Evolutionary conservation across 2,888 invertebrate genomes (phyloP).

Genomic region (Diarsia mendica): DNA sequence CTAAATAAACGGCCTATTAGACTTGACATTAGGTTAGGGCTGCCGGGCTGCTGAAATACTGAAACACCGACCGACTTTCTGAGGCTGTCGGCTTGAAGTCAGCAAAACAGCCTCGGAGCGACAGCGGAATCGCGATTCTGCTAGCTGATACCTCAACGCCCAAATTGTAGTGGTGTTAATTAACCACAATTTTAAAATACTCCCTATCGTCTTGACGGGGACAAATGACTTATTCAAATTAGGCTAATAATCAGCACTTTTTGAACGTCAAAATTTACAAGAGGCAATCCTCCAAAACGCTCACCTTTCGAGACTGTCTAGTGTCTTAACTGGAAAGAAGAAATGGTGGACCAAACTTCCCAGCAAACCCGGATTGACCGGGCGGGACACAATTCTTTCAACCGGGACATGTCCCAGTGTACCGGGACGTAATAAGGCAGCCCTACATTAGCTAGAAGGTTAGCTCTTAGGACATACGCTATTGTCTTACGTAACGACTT

Average conservation of each 20-base stretch:
- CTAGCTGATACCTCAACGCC: background rate
- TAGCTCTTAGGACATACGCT: constrained; percentile 1
- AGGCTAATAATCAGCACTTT: too few relatives aligned
- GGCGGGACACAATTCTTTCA: background rate
- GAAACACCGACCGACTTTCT: background rate
- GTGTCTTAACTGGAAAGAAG: too few relatives aligned
- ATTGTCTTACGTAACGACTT: constrained; percentile 1
- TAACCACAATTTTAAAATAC: background rate
- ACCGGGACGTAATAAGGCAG: background rate
- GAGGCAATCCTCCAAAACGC: too few relatives aligned
- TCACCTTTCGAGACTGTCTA: too few relatives aligned
- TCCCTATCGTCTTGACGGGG: too few relatives aligned
- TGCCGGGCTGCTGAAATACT: background rate
- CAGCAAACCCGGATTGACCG: background rate
- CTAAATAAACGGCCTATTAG: constrained; percentile 13
- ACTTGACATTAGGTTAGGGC: background rate
- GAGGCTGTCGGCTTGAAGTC: background rate
- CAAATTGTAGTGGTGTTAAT: background rate
- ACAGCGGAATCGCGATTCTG: background rate
- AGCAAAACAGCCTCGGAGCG: background rate
- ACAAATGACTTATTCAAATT: too few relatives aligned
- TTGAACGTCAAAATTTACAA: too few relatives aligned
- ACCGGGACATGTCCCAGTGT: background rate
- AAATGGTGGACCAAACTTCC: too few relatives aligned
- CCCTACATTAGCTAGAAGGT: background rate